Evolutionary conservation across 2,797 vertebrate genomes (phyloP).

Genomic region (Esox lucius): DNA sequence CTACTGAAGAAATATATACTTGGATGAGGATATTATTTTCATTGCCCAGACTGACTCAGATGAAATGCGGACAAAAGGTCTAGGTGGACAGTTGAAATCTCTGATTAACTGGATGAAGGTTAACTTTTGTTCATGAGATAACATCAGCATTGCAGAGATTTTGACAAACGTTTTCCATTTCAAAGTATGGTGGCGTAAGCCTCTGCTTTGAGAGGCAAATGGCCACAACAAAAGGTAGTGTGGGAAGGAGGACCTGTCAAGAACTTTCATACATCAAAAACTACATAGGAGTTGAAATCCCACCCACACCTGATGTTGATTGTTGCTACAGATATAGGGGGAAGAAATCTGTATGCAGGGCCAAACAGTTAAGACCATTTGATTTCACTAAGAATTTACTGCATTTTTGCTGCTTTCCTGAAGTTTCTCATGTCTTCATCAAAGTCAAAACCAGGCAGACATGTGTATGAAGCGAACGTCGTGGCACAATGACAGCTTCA

Average conservation of each 20-base stretch:
- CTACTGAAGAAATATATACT: background rate
- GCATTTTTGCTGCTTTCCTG: background rate
- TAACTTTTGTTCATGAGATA: background rate
- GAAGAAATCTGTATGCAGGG: background rate
- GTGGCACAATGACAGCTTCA: background rate
- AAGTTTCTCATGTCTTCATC: background rate
- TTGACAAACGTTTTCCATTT: background rate
- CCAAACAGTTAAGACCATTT: background rate
- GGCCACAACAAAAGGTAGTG: background rate
- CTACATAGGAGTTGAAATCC: background rate
- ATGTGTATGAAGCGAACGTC: background rate
- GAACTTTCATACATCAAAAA: background rate
- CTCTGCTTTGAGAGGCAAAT: background rate
- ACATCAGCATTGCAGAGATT: background rate
- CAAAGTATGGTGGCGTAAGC: background rate
- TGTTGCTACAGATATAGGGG: background rate
- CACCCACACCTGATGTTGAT: background rate
- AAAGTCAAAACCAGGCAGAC: background rate
- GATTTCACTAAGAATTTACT: background rate
- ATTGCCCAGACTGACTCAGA: background rate
- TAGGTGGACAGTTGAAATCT: background rate
- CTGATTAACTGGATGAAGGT: background rate
- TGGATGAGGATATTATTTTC: background rate
- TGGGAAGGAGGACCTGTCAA: background rate
- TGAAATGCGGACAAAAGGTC: background rate